These are phyloP conservation scores for Glaucopsyche alexis DNA, from an alignment of 2,888 invertebrate genomes.

Conservation along the genomic window DNA sequence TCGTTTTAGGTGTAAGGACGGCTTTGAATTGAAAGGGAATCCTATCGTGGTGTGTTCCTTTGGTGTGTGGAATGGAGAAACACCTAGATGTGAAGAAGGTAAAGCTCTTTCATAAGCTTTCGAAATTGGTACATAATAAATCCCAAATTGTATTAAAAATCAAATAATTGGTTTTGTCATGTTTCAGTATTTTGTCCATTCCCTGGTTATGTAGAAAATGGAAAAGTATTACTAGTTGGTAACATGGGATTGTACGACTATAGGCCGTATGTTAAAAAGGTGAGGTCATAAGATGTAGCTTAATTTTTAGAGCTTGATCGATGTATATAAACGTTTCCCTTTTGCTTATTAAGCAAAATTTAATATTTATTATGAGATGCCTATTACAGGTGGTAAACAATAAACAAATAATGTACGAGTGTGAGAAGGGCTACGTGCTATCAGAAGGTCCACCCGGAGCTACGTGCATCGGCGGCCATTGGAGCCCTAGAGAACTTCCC, in stretches of 20 bases:
- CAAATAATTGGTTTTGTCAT: no score
- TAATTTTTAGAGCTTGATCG: background rate
- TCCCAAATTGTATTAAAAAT: no score
- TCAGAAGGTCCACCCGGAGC: conserved; percentile 95
- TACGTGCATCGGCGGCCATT: conserved; percentile 95
- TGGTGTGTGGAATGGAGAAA: conserved; percentile 96
- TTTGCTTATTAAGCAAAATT: no score
- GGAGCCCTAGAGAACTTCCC: conserved; percentile 94
- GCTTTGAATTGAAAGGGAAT: conserved; percentile 89
- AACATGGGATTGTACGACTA: conserved; percentile 98
- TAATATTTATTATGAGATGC: background rate
- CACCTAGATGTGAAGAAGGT: conserved; percentile 92
- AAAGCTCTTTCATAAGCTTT: conserved; percentile 24
- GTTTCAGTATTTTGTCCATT: conserved; percentile 93
- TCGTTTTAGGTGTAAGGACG: conserved; percentile 95
- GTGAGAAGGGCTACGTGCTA: conserved; percentile 93
- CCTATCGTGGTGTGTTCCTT: conserved; percentile 93
- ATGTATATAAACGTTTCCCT: no score
- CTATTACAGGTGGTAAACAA: conserved; percentile 85
- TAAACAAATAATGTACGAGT: conserved; percentile 97
- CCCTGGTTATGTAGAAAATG: conserved; percentile 93
- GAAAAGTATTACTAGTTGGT: conserved; percentile 94
- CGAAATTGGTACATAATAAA: no score
- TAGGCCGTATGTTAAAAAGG: conserved; percentile 94
- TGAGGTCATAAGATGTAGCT: conserved; percentile 51